These are phyloP conservation scores for Styela clava DNA, from an alignment of 23 tunicate genomes.

Conservation along the genomic window DNA sequence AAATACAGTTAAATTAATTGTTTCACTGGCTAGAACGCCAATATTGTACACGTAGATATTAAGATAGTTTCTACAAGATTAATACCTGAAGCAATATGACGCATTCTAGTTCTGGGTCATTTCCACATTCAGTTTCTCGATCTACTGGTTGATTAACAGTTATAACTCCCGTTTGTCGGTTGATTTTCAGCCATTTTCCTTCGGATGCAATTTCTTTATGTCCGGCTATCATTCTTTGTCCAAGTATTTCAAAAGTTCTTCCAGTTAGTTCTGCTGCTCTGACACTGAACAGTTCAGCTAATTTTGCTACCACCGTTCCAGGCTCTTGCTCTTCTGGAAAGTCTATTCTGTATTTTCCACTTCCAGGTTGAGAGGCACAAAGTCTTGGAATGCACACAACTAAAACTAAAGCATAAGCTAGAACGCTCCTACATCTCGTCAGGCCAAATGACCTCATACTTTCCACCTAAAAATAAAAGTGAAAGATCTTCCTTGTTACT, in stretches of 20 bases:
- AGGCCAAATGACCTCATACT: background rate
- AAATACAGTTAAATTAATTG: too few relatives aligned
- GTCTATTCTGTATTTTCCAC: conserved; percentile 9
- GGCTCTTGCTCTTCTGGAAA: conserved; percentile 33
- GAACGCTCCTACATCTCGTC: background rate
- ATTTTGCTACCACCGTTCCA: conserved; percentile 24
- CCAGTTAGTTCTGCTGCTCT: background rate
- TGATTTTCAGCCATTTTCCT: conserved; percentile 55
- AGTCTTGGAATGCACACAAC: background rate
- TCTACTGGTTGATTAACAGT: conserved; percentile 61
- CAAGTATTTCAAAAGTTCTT: conserved; percentile 24
- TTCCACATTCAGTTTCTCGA: conserved; percentile 64
- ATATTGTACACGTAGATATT: too few relatives aligned
- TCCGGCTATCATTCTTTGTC: conserved; percentile 41
- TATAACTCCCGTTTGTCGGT: conserved; percentile 44
- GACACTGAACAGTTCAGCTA: conserved; percentile 8
- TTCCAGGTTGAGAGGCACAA: background rate
- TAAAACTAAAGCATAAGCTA: background rate
- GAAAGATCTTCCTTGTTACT: background rate
- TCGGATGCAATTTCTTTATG: conserved; percentile 23
- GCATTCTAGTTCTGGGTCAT: conserved; percentile 43
- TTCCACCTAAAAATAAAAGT: background rate
- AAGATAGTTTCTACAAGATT: too few relatives aligned
- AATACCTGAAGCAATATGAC: conserved; percentile 63
- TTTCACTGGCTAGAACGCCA: too few relatives aligned